Conservation (phyloP, 2,888 invertebrate genomes). For the Aethes cnicana region DNA sequence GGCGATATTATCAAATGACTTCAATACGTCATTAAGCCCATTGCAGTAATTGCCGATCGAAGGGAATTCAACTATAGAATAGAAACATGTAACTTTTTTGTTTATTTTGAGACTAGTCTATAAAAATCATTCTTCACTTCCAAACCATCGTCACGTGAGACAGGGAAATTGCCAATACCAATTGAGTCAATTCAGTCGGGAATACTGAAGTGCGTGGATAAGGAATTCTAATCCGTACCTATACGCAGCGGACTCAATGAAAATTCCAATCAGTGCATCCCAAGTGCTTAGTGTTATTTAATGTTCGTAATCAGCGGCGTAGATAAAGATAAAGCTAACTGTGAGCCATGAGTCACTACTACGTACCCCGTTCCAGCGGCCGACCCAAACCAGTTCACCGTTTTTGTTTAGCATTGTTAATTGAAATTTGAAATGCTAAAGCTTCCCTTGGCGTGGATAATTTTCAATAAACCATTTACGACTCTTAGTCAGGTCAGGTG, state of each 20-base stretch:
- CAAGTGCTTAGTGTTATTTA: constrained; percentile 1
- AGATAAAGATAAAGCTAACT: constrained; percentile 11
- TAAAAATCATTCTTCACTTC: too few species aligned
- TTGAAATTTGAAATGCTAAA: constrained; percentile 13
- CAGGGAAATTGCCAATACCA: too few species aligned
- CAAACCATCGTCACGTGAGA: too few species aligned
- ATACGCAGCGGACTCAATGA: too few species aligned
- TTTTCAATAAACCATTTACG: neutral
- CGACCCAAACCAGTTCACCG: constrained; percentile 24
- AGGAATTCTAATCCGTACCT: too few species aligned
- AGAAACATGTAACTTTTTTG: too few species aligned
- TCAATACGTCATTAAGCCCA: constrained; percentile 3
- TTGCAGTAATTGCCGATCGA: neutral
- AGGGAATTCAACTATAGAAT: too few species aligned
- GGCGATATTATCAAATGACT: constrained; percentile 2
- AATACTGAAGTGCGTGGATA: too few species aligned
- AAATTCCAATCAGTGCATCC: too few species aligned
- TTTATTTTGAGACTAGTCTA: too few species aligned
- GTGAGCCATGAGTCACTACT: constrained; percentile 20
- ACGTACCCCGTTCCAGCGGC: constrained; percentile 2
- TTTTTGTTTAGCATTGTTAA: constrained; percentile 13
- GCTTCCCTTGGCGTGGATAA: constrained; percentile 4
- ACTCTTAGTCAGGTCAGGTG: neutral
- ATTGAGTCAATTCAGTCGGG: too few species aligned
- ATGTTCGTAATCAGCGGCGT: constrained; percentile 6